Conservation (phyloP, 2,113 vertebrate species). For the Oreocharis arfaki region DNA sequence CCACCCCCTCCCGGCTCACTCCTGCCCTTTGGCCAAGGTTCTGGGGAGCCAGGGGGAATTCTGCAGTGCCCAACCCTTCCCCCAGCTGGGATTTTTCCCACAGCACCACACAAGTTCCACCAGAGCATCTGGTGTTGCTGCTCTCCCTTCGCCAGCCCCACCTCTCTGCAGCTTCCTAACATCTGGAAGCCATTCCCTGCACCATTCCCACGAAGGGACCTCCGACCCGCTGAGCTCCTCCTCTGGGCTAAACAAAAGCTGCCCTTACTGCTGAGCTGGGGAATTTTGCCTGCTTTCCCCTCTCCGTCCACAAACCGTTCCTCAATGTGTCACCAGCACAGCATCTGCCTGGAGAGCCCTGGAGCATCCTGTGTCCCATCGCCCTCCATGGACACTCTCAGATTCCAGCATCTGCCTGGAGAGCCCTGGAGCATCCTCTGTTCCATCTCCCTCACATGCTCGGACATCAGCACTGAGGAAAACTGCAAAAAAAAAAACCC, state of each 20-base stretch:
- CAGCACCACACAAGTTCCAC: not conserved
- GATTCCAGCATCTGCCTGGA: not conserved
- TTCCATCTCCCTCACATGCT: not conserved
- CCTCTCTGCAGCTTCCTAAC: not conserved
- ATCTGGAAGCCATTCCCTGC: slow-evolving; percentile 37
- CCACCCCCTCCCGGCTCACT: not conserved
- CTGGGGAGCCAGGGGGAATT: not conserved
- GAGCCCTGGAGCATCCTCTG: not conserved
- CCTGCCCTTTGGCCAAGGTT: not conserved
- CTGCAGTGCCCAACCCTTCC: not conserved
- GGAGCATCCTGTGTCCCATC: not conserved
- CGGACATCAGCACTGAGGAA: not conserved
- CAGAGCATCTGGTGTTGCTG: not conserved
- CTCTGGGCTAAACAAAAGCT: not conserved
- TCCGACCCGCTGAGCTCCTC: not conserved
- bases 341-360: not conserved
- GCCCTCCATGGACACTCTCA: not conserved
- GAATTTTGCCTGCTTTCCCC: not conserved
- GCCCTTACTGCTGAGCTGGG: not conserved
- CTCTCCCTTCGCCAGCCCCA: not conserved
- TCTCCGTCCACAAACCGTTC: not conserved
- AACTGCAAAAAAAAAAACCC: not conserved
- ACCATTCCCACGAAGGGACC: not conserved
- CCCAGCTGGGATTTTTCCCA: not conserved
- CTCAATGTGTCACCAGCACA: not conserved